These are phyloP conservation scores for Drosophila watanabei DNA, from an alignment of 1,140 invertebrate species.

Conservation along the genomic window DNA sequence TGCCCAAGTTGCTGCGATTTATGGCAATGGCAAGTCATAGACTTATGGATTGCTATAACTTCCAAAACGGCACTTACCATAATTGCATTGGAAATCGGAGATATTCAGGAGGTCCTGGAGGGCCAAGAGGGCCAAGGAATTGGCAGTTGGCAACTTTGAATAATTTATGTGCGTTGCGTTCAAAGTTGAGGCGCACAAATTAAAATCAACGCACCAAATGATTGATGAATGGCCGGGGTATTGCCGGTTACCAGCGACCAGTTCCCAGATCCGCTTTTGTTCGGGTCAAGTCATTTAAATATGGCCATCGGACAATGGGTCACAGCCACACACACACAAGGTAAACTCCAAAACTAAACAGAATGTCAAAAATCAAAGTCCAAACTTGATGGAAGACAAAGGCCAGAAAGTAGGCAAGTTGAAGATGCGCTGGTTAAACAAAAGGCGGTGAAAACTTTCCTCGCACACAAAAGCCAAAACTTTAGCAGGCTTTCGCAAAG, in stretches of 20 bases:
- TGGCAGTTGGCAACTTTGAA: constrained; percentile 72
- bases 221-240: constrained; percentile 71
- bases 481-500: constrained; percentile 32
- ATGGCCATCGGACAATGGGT: constrained; percentile 59
- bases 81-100: constrained; percentile 69
- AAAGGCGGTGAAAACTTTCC: constrained; percentile 66
- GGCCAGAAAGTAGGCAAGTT: constrained; percentile 56
- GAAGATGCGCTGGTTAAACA: constrained; percentile 65
- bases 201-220: constrained; percentile 83
- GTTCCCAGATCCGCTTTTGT: constrained; percentile 46
- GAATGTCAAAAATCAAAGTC: constrained; percentile 84
- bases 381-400: constrained; percentile 72
- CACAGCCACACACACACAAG: constrained; percentile 59
- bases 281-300: constrained; percentile 77
- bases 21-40: constrained; percentile 76
- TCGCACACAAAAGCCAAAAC: constrained; percentile 55
- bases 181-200: constrained; percentile 79
- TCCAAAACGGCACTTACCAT: constrained; percentile 77
- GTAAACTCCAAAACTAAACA: constrained; percentile 69
- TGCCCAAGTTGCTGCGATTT: constrained; percentile 72
- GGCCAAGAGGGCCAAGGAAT: neutral
- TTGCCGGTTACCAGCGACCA: neutral
- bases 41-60: constrained; percentile 80
- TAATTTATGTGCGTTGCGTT: constrained; percentile 75
- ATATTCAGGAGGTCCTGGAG: constrained; percentile 6